Base-by-base conservation (phyloP, 2,797 vertebrate species). In the Cephalopachus bancanus region DNA sequence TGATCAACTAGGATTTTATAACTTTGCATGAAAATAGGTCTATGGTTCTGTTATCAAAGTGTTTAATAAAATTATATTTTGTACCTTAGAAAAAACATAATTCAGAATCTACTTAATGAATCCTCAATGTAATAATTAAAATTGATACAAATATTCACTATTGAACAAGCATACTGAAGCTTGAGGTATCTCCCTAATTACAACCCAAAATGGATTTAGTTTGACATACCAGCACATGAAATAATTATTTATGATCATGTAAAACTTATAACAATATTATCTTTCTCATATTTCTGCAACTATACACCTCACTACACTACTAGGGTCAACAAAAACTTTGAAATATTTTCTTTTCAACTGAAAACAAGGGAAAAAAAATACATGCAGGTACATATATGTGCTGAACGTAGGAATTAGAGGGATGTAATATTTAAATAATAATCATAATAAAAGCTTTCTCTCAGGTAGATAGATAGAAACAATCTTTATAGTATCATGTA, bases 291-390 rank as follows among this genome's bases (percentile, higher is more conserved):
- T 59, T 19, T 65, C 19, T 37, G 14, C 4, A 92, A 37, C 17
- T 87, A 0, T 71, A 37, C 5, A 19, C 24, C 62, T 83, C 30
- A 28, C 28, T 87, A 11, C 9, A 83, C 64, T 30, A n/a, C 10
- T 92, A 49, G 10, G 9, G 17, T 62, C 93, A 86, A 85, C 53
- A 91, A 74, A 83, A 89, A 69, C 33, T 93, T 74, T 95, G 28
- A 76, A 90, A 62, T 60, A 6, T 89, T 16, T 59, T 64, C 37
- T 1, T 44, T 37, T 53, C 59, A 44, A 9, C 74, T 2, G 74
- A 9, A 22, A 64, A 62, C 30, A 69, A 74, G 62, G 28, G 53
- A 59, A 20, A 74, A 62, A 67, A 88, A 91, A 22, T 12, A 72
- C 84, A 76, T 74, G 2, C 33, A 95, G 28, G 6, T 71, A 1